phyloP scores from a whole-genome alignment of 2,113 vertebrate species.

The Hyperopisus bebe region DNA sequence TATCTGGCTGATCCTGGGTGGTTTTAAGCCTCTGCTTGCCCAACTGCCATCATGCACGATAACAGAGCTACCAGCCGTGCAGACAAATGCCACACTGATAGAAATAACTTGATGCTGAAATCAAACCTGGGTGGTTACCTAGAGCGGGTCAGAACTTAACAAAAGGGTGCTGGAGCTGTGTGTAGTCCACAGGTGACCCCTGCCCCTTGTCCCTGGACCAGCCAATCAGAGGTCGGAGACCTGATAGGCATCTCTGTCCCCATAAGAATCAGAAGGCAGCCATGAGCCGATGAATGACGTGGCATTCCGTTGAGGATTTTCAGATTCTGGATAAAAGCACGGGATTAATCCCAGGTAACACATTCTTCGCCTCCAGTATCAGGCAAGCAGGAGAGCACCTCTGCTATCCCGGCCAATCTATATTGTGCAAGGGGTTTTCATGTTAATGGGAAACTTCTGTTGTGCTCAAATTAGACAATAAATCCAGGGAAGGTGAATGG shows the following conservation, averaged over 20 bases:
- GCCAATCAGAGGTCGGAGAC: background rate
- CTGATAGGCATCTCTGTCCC: slow-evolving; percentile 1
- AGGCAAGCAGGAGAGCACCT: background rate
- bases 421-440: background rate
- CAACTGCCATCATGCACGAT: background rate
- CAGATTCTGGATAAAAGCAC: slow-evolving; percentile 36
- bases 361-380: background rate
- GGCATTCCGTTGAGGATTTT: slow-evolving; percentile 55
- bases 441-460: background rate
- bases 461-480: background rate
- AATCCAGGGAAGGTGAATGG: background rate
- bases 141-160: background rate
- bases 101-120: background rate
- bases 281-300: slow-evolving; percentile 45
- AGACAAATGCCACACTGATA: background rate
- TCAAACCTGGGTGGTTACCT: background rate
- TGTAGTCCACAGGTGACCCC: background rate
- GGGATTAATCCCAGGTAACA: slow-evolving; percentile 23
- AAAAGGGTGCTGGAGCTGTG: background rate
- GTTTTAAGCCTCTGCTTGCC: background rate
- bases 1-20: background rate
- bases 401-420: background rate
- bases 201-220: slow-evolving; percentile 18
- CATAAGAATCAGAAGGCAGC: slow-evolving; percentile 26
- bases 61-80: background rate